Evolutionary conservation across 1,140 invertebrate species (phyloP), one percentile per base, ranked within the genome.

Genomic region (Scaptomyza graminum): DNA sequence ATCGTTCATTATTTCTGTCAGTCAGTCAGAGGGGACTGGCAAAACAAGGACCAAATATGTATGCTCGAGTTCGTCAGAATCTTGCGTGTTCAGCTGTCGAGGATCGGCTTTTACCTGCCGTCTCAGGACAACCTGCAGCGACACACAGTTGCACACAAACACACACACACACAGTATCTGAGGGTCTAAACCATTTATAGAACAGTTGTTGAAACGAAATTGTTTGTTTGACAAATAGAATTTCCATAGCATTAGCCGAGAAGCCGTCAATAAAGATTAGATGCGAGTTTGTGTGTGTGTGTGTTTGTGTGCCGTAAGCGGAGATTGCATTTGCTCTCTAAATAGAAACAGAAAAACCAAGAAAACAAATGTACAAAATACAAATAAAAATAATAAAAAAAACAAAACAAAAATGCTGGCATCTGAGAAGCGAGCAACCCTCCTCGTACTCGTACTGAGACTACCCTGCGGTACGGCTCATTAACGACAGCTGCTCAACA

Each of bases 401-500:
- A 22, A n/a, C 3, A 49, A 49, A 61, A 16, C 11, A 44, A 9
- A 66, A 37, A 67, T 50, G 51, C 47, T 28, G 25, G 47, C 37
- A 41, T 41, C 12, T 41, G 37, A 41, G 37, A 41, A 41, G 37
- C 41, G 37, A 47, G 22, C 59, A 47, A 49, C 50, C 41, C 65
- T 56, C 25, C 41, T 34, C 25, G 2, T 62, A 49, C 41, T 34
- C 25, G 2, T 62, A 49, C 50, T 52, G 61, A 52, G 56, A 65
- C 55, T 46, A 54, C 43, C 49, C 31, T 13, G 34, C 37, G 56
- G 51, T 51, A 39, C 55, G 64, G 78, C 69, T 87, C 83, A 87
- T 88, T 88, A 87, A 73, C 82, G 82, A 87, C 82, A 87, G 82
- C 83, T 87, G 82, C 83, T 88, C 83, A 75, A 57, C 43, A 59